A percentile compares a stretch with the other conserved stretches of the same genome.
phyloP scores from a whole-genome alignment of 2,797 vertebrate species.

The Poecilia velifera region DNA sequence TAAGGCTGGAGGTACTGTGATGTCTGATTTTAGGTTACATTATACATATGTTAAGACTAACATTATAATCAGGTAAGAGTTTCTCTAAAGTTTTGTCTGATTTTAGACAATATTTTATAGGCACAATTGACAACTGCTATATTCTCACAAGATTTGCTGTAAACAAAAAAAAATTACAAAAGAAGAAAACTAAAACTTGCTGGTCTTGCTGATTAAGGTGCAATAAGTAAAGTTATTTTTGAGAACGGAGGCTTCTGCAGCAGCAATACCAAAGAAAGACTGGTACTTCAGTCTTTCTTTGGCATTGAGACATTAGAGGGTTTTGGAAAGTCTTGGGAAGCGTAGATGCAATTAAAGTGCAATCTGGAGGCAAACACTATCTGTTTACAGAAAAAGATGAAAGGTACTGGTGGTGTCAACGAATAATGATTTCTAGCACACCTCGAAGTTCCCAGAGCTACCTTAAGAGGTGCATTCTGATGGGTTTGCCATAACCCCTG shows the following conservation, averaged over 20 bases:
- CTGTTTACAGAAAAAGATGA: not conserved
- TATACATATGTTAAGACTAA: not conserved
- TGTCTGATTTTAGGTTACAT: not conserved
- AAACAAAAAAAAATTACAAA: not conserved
- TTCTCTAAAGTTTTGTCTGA: not conserved
- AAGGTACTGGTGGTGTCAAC: not conserved
- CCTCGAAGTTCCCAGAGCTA: not conserved
- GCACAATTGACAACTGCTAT: not conserved
- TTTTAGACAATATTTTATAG: not conserved
- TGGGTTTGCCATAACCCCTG: not conserved
- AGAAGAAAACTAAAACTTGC: not conserved
- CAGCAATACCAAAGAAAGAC: too few relatives aligned
- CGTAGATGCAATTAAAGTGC: not conserved
- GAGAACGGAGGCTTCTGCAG: not conserved
- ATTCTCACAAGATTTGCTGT: not conserved
- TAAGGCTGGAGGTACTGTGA: not conserved
- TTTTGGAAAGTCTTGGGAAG: not conserved
- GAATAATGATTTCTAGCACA: constrained; percentile 1
- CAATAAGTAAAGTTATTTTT: not conserved
- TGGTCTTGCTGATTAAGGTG: not conserved
- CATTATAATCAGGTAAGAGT: not conserved
- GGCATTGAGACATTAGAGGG: not conserved
- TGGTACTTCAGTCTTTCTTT: not conserved
- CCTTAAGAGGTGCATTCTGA: constrained; percentile 3
- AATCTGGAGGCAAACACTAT: not conserved